Conservation (phyloP, 1,140 invertebrate genomes). For the Cyclina sinensis region DNA sequence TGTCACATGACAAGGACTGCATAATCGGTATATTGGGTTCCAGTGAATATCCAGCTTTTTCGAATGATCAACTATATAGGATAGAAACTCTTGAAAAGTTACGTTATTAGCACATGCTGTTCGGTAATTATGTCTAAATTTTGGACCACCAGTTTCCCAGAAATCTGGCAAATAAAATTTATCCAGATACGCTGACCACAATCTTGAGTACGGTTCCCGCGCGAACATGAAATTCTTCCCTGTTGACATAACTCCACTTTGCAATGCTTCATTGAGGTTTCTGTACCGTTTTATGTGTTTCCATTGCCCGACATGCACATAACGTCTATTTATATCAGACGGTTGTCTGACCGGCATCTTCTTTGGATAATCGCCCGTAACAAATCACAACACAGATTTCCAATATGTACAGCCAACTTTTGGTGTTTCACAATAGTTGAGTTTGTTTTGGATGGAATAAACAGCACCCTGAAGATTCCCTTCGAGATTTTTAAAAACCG, state of each 20-base stretch:
- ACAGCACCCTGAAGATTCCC: not conserved
- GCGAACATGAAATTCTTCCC: conserved; percentile 68
- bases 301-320: conserved; percentile 13
- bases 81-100: conserved; percentile 71
- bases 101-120: conserved; percentile 50
- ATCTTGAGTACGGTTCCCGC: conserved; percentile 69
- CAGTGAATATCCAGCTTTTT: conserved; percentile 62
- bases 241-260: not conserved
- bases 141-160: conserved; percentile 23
- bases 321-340: conserved; percentile 15
- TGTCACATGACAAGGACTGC: conserved; percentile 70
- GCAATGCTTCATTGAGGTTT: not conserved
- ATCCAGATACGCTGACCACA: conserved; percentile 74
- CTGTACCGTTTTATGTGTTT: not conserved
- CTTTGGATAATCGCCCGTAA: conserved; percentile 11
- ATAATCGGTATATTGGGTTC: conserved; percentile 68
- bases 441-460: not conserved
- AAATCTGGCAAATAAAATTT: conserved; percentile 70
- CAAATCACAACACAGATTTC: conserved; percentile 40
- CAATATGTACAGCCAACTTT: conserved; percentile 59
- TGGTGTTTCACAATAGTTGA: conserved; percentile 43
- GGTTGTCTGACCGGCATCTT: not conserved
- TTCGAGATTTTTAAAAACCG: too few species aligned
- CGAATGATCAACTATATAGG: not conserved
- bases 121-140: not conserved